phyloP scores from a whole-genome alignment of 1,140 invertebrate species.

The Triops cancriformis region DNA sequence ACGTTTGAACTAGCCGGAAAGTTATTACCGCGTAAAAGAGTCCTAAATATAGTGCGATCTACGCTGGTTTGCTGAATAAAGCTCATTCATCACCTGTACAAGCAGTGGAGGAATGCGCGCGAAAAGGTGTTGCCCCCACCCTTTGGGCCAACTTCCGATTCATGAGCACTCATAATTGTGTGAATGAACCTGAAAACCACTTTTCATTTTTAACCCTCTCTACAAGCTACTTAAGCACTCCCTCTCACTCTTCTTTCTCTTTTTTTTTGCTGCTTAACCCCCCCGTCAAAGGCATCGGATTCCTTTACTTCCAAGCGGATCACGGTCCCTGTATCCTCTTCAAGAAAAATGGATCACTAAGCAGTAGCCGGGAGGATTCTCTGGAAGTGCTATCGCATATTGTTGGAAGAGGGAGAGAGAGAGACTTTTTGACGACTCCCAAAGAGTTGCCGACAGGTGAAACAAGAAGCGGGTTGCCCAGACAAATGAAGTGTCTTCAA shows the following conservation, averaged over 20 bases:
- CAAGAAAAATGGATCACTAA: constrained; percentile 1
- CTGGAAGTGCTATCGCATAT: neutral
- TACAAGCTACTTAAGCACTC: neutral
- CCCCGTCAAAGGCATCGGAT: neutral
- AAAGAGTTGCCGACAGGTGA: constrained; percentile 8
- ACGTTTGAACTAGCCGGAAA: too few relatives aligned
- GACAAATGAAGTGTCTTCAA: constrained; percentile 14
- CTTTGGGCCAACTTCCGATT: neutral
- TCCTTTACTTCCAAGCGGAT: neutral
- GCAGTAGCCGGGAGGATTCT: neutral
- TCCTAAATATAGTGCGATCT: neutral
- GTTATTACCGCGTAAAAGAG: neutral
- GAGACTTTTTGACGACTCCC: neutral
- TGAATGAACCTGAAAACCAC: neutral
- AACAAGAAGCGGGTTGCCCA: neutral
- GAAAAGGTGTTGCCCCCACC: neutral
- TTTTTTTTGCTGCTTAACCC: neutral
- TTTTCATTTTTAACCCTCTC: neutral
- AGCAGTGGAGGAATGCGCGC: neutral
- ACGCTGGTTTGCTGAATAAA: neutral
- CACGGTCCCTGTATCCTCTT: neutral
- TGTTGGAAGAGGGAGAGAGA: neutral
- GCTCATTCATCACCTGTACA: constrained; percentile 3
- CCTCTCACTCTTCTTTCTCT: neutral
- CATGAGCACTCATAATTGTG: neutral